Evolutionary conservation across 2,888 invertebrate genomes (phyloP).

Genomic region (Sipunculus nudus): DNA sequence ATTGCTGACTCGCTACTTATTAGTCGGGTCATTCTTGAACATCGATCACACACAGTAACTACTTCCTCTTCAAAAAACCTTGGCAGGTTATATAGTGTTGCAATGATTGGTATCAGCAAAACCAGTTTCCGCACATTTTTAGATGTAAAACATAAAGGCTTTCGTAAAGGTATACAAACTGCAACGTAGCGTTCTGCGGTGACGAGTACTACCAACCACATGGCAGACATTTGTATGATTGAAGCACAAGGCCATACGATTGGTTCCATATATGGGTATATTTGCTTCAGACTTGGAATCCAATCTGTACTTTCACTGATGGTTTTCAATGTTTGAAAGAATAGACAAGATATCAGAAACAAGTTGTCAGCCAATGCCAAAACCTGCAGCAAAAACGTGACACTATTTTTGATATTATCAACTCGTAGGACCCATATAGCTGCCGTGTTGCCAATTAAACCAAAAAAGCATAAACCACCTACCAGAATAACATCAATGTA

Average conservation of each 20-base stretch:
- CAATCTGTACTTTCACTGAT: conserved; percentile 22
- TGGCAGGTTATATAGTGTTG: conserved; percentile 36
- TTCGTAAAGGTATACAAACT: conserved; percentile 35
- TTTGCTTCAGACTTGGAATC: conserved; percentile 14
- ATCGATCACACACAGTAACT: neutral
- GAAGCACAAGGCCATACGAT: conserved; percentile 39
- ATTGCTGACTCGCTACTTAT: conserved; percentile 10
- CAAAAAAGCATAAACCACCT: conserved; percentile 34
- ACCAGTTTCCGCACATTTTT: conserved; percentile 23
- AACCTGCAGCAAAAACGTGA: conserved; percentile 40
- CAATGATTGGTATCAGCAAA: conserved; percentile 22
- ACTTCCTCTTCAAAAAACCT: conserved; percentile 34
- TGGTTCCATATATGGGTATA: conserved; percentile 34
- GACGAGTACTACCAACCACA: conserved; percentile 39
- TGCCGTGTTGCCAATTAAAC: conserved; percentile 34
- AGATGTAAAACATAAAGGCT: conserved; percentile 32
- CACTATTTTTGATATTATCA: conserved; percentile 28
- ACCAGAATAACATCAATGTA: conserved; percentile 39
- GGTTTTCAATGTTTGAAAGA: conserved; percentile 36
- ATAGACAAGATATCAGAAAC: conserved; percentile 36
- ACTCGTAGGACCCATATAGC: conserved; percentile 35
- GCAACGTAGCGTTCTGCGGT: conserved; percentile 40
- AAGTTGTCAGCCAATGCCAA: conserved; percentile 33
- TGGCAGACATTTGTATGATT: conserved; percentile 36
- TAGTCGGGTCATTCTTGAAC: conserved; percentile 10